Percentiles rank a stretch among this genome's conserved stretches.
phyloP scores from a whole-genome alignment of 2,113 vertebrate species.

The Vidua macroura region DNA sequence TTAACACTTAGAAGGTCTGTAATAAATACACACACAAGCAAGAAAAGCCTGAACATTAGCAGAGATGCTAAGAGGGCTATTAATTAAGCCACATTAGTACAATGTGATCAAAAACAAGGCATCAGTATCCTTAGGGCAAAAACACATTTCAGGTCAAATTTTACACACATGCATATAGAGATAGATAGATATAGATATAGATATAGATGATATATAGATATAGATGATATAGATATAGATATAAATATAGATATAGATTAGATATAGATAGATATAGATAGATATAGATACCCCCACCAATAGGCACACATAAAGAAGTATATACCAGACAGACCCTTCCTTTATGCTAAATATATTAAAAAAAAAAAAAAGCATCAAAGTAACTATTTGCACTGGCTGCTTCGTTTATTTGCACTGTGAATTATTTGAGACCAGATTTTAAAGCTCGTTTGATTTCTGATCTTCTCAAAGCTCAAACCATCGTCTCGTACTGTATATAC shows the following conservation, averaged over 20 bases:
- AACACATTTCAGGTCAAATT: slow-evolving; percentile 57
- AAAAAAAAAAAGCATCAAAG: neutral
- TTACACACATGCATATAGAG: neutral
- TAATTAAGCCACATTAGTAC: slow-evolving; percentile 53
- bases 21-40: neutral
- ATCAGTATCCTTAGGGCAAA: slow-evolving; percentile 55
- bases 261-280: neutral
- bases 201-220: neutral
- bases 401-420: slow-evolving; percentile 60
- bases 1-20: neutral
- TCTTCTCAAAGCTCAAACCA: neutral
- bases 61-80: slow-evolving; percentile 24
- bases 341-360: slow-evolving; percentile 11
- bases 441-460: slow-evolving; percentile 14
- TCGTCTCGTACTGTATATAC: slow-evolving; percentile 33
- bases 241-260: too few species aligned
- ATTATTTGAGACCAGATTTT: slow-evolving; percentile 56
- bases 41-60: slow-evolving; percentile 3
- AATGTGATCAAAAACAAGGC: slow-evolving; percentile 34
- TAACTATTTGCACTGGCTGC: slow-evolving; percentile 49
- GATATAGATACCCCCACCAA: accelerated
- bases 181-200: accelerated
- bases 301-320: neutral
- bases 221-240: accelerated
- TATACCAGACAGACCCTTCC: slow-evolving; percentile 22